A percentile compares a stretch with the other conserved stretches of the same genome.
These are phyloP conservation scores for Aphidius colemani DNA, from an alignment of 2,888 invertebrate species.

Conservation along the genomic window DNA sequence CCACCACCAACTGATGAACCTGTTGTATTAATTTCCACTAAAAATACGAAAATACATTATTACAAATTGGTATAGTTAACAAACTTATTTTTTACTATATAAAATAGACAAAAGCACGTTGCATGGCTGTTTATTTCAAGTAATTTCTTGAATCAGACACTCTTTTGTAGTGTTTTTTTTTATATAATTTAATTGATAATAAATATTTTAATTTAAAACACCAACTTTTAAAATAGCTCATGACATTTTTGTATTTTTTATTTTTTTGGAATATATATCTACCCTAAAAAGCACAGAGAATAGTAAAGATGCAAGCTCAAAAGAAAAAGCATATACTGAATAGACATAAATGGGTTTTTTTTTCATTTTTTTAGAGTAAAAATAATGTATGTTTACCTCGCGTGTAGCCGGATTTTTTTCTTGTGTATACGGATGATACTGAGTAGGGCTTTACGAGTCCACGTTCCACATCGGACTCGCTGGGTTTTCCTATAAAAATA, in stretches of 20 bases:
- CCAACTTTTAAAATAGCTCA: too few relatives aligned
- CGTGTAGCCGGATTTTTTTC: slow-evolving; percentile 39
- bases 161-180: too few relatives aligned
- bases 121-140: too few relatives aligned
- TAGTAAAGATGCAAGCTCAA: slow-evolving; percentile 5
- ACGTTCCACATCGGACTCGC: slow-evolving; percentile 38
- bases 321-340: slow-evolving; percentile 2
- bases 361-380: not conserved
- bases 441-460: slow-evolving; percentile 41
- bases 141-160: too few relatives aligned
- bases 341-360: not conserved
- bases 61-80: too few relatives aligned
- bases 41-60: slow-evolving; percentile 17
- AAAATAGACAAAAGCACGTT: too few relatives aligned
- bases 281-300: not conserved
- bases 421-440: slow-evolving; percentile 39
- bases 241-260: too few relatives aligned
- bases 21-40: slow-evolving; percentile 31
- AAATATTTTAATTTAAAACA: too few relatives aligned
- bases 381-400: slow-evolving; percentile 34
- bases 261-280: too few relatives aligned
- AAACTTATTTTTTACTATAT: too few relatives aligned
- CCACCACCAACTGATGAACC: slow-evolving; percentile 45
- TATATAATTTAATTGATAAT: too few relatives aligned
- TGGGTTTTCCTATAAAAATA: slow-evolving; percentile 36